Evolutionary conservation across 2,888 invertebrate species (phyloP).

Genomic region (Pyrgus malvae): DNA sequence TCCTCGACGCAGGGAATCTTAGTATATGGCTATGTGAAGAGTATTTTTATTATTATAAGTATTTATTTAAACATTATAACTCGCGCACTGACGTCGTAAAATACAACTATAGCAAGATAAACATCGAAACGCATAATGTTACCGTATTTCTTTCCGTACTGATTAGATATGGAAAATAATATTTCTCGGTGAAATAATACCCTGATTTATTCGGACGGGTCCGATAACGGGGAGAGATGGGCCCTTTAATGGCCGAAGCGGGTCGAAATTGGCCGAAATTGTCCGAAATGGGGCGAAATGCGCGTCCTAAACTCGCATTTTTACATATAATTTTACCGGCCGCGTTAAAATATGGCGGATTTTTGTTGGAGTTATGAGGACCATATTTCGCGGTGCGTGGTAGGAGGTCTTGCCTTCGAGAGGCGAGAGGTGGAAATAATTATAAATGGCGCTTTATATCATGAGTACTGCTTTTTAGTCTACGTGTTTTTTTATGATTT

Average conservation of each 20-base stretch:
- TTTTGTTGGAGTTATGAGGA: constrained; percentile 69
- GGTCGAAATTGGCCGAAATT: constrained; percentile 60
- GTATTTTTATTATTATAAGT: too few species aligned
- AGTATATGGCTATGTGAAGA: too few species aligned
- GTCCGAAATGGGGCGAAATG: constrained; percentile 55
- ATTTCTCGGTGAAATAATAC: constrained; percentile 70
- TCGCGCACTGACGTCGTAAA: too few species aligned
- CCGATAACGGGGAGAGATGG: constrained; percentile 70
- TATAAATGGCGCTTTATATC: constrained; percentile 41
- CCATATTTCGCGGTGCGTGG: constrained; percentile 71
- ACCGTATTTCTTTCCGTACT: constrained; percentile 66
- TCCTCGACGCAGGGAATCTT: too few species aligned
- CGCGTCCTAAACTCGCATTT: constrained; percentile 58
- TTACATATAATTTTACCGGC: constrained; percentile 72
- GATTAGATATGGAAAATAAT: constrained; percentile 77
- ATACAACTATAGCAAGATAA: constrained; percentile 22
- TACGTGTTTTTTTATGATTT: neutral
- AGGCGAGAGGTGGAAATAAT: constrained; percentile 59
- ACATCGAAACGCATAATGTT: constrained; percentile 52
- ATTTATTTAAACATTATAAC: too few species aligned
- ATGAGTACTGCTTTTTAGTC: neutral
- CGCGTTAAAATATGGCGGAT: constrained; percentile 70
- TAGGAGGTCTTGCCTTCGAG: constrained; percentile 54
- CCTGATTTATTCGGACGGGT: constrained; percentile 69
- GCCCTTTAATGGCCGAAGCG: constrained; percentile 61